Conservation (phyloP, 2,113 vertebrate species). For the Limnothrissa miodon region DNA sequence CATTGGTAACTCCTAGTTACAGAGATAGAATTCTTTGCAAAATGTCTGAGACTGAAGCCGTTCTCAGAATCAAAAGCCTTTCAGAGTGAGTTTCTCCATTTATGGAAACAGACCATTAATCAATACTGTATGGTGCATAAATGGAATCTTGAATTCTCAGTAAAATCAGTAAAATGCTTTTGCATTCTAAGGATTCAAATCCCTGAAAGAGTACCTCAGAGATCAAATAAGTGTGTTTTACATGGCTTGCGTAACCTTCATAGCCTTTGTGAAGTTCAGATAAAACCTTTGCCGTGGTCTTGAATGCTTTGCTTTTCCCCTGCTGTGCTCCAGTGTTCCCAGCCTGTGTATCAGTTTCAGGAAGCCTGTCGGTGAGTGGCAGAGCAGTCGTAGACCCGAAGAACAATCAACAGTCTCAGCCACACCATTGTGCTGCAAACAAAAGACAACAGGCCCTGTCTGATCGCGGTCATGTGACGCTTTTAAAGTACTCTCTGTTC, state of each 20-base stretch:
- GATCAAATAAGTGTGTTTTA: background rate
- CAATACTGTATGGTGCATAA: background rate
- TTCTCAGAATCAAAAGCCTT: background rate
- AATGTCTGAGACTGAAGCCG: background rate
- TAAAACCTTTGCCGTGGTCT: background rate
- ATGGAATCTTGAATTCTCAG: background rate
- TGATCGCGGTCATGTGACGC: slow-evolving; percentile 48
- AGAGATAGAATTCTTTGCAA: background rate
- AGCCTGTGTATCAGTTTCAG: slow-evolving; percentile 32
- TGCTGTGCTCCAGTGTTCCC: too few relatives aligned
- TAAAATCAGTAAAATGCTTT: background rate
- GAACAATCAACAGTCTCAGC: slow-evolving; percentile 44
- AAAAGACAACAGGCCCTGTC: slow-evolving; percentile 50
- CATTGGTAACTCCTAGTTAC: background rate
- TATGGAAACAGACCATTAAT: background rate
- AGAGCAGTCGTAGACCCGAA: slow-evolving; percentile 34
- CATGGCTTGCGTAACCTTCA: background rate
- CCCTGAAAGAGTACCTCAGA: background rate
- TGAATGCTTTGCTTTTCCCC: background rate
- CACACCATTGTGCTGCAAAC: slow-evolving; percentile 42
- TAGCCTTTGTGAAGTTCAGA: too few relatives aligned
- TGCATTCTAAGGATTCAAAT: too few relatives aligned
- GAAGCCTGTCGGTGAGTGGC: slow-evolving; percentile 28
- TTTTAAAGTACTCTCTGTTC: slow-evolving; percentile 36
- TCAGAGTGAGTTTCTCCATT: background rate